Evolutionary conservation across 2,888 invertebrate species (phyloP).

Genomic region (Drosophila parthenogenetica): DNA sequence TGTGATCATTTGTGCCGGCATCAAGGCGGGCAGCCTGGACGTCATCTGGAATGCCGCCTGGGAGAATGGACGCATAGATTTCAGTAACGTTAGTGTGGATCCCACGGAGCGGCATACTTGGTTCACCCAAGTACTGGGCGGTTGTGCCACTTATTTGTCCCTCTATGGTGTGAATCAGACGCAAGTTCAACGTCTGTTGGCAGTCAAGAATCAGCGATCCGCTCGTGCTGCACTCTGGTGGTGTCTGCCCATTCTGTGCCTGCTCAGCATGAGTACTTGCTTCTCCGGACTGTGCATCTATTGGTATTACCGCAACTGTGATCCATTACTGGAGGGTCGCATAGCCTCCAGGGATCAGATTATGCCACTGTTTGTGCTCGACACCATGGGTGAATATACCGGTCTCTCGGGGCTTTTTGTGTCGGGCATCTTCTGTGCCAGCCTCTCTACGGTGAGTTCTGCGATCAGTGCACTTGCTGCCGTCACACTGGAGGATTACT

Average conservation of each 20-base stretch:
- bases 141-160: constrained; percentile 91
- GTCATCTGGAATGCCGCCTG: constrained; percentile 90
- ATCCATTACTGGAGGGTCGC: constrained; percentile 88
- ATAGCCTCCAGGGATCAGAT: constrained; percentile 91
- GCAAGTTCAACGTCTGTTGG: constrained; percentile 91
- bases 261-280: constrained; percentile 90
- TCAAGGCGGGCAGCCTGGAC: constrained; percentile 89
- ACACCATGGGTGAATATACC: constrained; percentile 89
- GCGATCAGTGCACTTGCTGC: constrained; percentile 96
- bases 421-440: constrained; percentile 96
- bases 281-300: constrained; percentile 93
- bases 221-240: constrained; percentile 92
- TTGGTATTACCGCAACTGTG: constrained; percentile 92
- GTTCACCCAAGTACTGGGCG: constrained; percentile 93
- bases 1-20: constrained; percentile 90
- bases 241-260: constrained; percentile 91
- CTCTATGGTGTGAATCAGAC: constrained; percentile 95
- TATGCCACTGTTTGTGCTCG: constrained; percentile 92
- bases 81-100: constrained; percentile 90
- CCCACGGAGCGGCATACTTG: constrained; percentile 93
- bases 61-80: constrained; percentile 89
- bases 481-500: constrained; percentile 94
- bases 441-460: constrained; percentile 96
- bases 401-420: constrained; percentile 96
- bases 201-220: constrained; percentile 89